A percentile compares a stretch with the other conserved stretches of the same genome.
Evolutionary conservation across 2,797 vertebrate genomes (phyloP).

Genomic region (Cottoperca gobio): DNA sequence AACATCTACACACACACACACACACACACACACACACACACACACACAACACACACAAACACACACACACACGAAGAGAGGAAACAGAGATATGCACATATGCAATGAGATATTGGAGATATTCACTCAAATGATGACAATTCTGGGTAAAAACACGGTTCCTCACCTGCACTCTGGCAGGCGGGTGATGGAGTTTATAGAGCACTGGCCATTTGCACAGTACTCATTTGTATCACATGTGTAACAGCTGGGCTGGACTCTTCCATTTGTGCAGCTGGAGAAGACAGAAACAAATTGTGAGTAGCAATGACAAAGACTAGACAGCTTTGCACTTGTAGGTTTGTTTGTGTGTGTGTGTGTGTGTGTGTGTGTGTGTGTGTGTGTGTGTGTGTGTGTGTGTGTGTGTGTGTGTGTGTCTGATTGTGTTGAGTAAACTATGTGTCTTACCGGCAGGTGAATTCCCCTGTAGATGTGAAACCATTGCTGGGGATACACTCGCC

Average conservation of each 20-base stretch:
- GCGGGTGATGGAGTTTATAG: slow-evolving; percentile 84
- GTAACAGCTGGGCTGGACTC: slow-evolving; percentile 91
- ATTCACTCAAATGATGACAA: background rate
- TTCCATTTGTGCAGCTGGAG: slow-evolving; percentile 88
- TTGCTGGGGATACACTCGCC: slow-evolving; percentile 86
- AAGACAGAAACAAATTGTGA: background rate
- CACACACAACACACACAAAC: background rate
- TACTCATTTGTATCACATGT: slow-evolving; percentile 88
- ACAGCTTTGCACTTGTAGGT: background rate
- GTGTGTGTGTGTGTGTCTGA: background rate
- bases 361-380: slow-evolving; percentile 8
- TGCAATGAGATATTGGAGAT: background rate
- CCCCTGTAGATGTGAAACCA: slow-evolving; percentile 82
- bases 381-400: background rate
- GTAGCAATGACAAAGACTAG: background rate
- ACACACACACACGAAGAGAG: background rate
- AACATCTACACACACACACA: slow-evolving; percentile 83
- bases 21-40: background rate
- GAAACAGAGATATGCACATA: background rate
- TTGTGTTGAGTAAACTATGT: background rate
- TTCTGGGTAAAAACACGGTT: background rate
- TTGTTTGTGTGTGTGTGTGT: slow-evolving; percentile 1
- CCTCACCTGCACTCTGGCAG: slow-evolving; percentile 94
- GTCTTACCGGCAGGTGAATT: slow-evolving; percentile 91
- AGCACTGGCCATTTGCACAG: slow-evolving; percentile 92